Base-by-base conservation (phyloP, 1,140 invertebrate species). In the Drosophila repleta region DNA sequence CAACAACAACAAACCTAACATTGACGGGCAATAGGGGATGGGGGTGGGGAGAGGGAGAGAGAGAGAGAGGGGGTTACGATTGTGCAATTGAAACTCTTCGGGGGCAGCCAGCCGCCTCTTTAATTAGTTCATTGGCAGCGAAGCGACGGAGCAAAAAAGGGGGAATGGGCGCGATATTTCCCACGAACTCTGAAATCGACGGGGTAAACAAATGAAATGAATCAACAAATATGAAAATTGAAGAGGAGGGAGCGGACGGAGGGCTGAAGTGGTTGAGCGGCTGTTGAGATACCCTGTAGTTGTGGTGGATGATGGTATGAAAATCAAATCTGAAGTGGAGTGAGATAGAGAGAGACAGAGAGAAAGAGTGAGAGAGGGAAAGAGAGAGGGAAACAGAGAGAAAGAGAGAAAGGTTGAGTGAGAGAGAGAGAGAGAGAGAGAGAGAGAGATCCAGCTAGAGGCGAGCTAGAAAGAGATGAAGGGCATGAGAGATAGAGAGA, bases 61-160 rank as follows among this genome's bases (percentile, higher is more conserved):
- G n/a, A n/a, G n/a, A n/a, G n/a, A n/a, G 24, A 5, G 17, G 43
- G 15, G 26, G 17, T 11, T 24, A 41, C 15, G 58, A 67, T 79
- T 72, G 58, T 76, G 76, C 73, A 76, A 77, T 72, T 66, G 62
- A 78, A 64, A 67, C 53, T 53, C 55, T 68, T 49, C 15, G 39
- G 43, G 15, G 21, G 61, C 43, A 52, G 60, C 26, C 43, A 52
- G 60, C 26, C 24, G 45, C 26, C 39, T 61, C 74, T 87, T 88
- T 87, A 85, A 85, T 85, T 85, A 85, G 81, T 85, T 85, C 82
- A 87, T 87, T 84, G 81, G 76, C 81, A 80, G 76, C 63, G 53
- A 37, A 15, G 11, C 32, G 8, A 35, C 11, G 10, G 2, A n/a
- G n/a, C n/a, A n/a, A 35, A 35, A 35, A 29, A 6, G 1, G 29